A percentile compares a stretch with the other conserved stretches of the same genome.
phyloP scores from a whole-genome alignment of 2,113 vertebrate genomes.

The Sebastes schlegelii region DNA sequence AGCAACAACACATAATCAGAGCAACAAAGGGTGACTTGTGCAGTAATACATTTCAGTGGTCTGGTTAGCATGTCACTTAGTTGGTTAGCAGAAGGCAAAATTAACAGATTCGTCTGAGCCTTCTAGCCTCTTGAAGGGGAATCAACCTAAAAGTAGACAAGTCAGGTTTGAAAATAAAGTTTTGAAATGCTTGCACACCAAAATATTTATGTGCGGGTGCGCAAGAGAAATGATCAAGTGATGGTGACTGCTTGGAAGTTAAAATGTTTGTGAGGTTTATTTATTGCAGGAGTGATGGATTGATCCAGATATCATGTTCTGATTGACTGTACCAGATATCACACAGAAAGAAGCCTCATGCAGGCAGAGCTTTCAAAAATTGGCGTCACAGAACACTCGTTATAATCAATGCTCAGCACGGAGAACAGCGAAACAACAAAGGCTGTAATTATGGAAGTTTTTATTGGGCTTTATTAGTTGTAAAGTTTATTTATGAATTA shows the following conservation, averaged over 20 bases:
- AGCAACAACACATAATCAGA: slow-evolving; percentile 42
- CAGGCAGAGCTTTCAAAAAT: too few species aligned
- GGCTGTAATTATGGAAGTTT: too few species aligned
- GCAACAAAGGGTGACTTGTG: slow-evolving; percentile 46
- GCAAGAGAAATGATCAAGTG: not conserved
- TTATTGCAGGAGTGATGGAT: slow-evolving; percentile 43
- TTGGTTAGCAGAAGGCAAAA: too few species aligned
- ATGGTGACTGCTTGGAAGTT: not conserved
- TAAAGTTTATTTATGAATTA: too few species aligned
- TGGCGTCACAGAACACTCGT: too few species aligned
- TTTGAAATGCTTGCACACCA: slow-evolving; percentile 1
- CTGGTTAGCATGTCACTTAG: slow-evolving; percentile 50
- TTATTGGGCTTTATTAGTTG: too few species aligned
- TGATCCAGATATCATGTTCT: too few species aligned
- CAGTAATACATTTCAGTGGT: slow-evolving; percentile 72
- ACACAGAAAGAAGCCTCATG: too few species aligned
- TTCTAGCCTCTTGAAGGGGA: slow-evolving; percentile 8
- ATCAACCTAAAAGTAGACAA: slow-evolving; percentile 8
- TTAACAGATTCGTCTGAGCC: slow-evolving; percentile 55
- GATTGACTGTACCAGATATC: too few species aligned
- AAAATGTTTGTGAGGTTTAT: not conserved
- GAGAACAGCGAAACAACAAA: too few species aligned
- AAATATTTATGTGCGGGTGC: not conserved
- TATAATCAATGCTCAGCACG: too few species aligned
- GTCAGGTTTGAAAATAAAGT: not conserved